Percentiles rank a stretch among this genome's conserved stretches.
These are phyloP conservation scores for Malurus leucopterus DNA, from an alignment of 2,797 vertebrate species.

Conservation along the genomic window DNA sequence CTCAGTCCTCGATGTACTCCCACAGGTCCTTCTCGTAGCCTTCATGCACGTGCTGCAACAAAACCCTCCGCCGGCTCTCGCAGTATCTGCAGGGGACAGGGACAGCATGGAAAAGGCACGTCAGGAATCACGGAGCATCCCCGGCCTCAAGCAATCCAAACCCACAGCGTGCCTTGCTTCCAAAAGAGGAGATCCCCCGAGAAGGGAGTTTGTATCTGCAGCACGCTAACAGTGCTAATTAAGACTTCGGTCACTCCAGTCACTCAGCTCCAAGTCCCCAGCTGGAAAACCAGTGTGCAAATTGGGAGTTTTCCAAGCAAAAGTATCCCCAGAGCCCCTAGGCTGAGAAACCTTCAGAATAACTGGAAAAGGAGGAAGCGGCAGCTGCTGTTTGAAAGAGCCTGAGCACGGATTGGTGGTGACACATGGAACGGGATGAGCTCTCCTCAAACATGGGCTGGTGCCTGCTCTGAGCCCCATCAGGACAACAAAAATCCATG, in stretches of 20 bases:
- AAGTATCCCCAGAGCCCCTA: background rate
- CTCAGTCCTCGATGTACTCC: slow-evolving; percentile 99
- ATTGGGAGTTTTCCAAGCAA: background rate
- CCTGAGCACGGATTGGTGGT: background rate
- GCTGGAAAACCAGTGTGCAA: background rate
- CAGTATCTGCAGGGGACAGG: slow-evolving; percentile 87
- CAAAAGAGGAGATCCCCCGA: accelerated
- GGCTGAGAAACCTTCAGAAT: background rate
- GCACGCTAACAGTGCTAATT: background rate
- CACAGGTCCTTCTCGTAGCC: slow-evolving; percentile 99
- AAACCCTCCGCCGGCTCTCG: slow-evolving; percentile 97
- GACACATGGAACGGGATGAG: accelerated
- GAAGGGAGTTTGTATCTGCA: background rate
- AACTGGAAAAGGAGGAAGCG: background rate
- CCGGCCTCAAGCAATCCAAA: accelerated
- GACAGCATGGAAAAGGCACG: background rate
- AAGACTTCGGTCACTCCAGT: background rate
- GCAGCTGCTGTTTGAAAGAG: background rate
- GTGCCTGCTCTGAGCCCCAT: background rate
- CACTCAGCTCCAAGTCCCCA: background rate
- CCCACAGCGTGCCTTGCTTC: background rate
- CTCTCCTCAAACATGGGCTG: accelerated
- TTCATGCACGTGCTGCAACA: slow-evolving; percentile 99
- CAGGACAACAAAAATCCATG: background rate
- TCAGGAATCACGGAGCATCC: background rate